Conservation (phyloP, 2,888 invertebrate genomes). For the Vesta saturnalis region DNA sequence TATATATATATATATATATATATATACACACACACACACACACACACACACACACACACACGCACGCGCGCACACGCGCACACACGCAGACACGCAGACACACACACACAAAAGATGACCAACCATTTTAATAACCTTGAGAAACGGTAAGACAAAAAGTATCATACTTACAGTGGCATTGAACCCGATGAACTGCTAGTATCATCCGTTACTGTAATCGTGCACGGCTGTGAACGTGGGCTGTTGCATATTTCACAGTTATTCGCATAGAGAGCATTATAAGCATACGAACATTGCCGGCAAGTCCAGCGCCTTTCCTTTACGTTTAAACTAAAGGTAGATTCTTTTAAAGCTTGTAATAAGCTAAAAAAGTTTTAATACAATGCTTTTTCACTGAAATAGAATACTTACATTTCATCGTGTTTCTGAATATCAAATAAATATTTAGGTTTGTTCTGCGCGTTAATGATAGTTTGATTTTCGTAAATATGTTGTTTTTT, state of each 20-base stretch:
- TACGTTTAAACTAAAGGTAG: constrained; percentile 51
- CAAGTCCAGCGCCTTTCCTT: constrained; percentile 84
- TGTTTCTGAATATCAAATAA: constrained; percentile 55
- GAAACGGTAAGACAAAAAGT: not conserved
- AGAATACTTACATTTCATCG: constrained; percentile 53
- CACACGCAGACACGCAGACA: too few relatives aligned
- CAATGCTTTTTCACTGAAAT: constrained; percentile 20
- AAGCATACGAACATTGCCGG: constrained; percentile 87
- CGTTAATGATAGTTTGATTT: constrained; percentile 57
- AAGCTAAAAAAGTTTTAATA: not conserved
- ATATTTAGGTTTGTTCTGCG: constrained; percentile 50
- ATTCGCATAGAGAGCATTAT: constrained; percentile 83
- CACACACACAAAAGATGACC: too few relatives aligned
- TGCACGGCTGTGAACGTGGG: constrained; percentile 70
- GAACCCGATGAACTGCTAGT: constrained; percentile 48
- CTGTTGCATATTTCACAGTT: constrained; percentile 86
- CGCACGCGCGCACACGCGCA: too few relatives aligned
- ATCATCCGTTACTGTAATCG: constrained; percentile 75
- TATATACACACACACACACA: too few relatives aligned
- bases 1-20: too few relatives aligned
- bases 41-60: too few relatives aligned
- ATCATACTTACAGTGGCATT: constrained; percentile 39
- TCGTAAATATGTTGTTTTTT: constrained; percentile 56
- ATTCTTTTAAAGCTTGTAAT: constrained; percentile 52
- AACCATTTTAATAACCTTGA: too few relatives aligned